A percentile compares a stretch with the other conserved stretches of the same genome.
These are phyloP conservation scores for Stramonita haemastoma DNA, from an alignment of 2,888 invertebrate species.

Conservation along the genomic window DNA sequence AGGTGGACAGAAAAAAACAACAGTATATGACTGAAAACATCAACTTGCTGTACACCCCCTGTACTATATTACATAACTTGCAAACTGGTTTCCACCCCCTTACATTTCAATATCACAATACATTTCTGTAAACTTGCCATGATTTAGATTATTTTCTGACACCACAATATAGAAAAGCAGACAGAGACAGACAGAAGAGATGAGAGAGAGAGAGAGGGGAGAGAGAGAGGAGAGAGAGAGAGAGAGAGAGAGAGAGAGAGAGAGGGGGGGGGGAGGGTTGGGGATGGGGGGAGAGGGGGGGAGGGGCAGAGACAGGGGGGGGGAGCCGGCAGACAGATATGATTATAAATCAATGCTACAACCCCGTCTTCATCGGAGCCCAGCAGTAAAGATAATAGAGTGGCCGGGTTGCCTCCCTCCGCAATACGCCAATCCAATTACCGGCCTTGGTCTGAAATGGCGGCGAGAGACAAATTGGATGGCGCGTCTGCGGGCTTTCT, in stretches of 20 bases:
- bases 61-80: too few species aligned
- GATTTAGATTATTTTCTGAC: too few species aligned
- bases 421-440: constrained; percentile 32
- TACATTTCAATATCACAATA: too few species aligned
- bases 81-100: too few species aligned
- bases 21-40: too few species aligned
- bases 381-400: constrained; percentile 30
- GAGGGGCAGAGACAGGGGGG: neutral
- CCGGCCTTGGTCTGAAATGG: too few species aligned
- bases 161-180: neutral
- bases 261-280: too few species aligned
- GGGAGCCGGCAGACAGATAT: constrained; percentile 5
- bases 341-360: constrained; percentile 20
- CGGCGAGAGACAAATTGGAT: constrained; percentile 28
- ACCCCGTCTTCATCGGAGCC: constrained; percentile 9
- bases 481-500: neutral
- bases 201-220: too few species aligned
- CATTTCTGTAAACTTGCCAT: too few species aligned
- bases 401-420: constrained; percentile 15
- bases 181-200: neutral
- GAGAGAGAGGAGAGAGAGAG: constrained; percentile 11
- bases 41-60: too few species aligned
- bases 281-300: too few species aligned
- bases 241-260: neutral
- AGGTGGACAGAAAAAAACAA: too few species aligned